A percentile compares a stretch with the other conserved stretches of the same genome.
phyloP scores from a whole-genome alignment of 2,113 vertebrate genomes.

The Gymnorhina tibicen region DNA sequence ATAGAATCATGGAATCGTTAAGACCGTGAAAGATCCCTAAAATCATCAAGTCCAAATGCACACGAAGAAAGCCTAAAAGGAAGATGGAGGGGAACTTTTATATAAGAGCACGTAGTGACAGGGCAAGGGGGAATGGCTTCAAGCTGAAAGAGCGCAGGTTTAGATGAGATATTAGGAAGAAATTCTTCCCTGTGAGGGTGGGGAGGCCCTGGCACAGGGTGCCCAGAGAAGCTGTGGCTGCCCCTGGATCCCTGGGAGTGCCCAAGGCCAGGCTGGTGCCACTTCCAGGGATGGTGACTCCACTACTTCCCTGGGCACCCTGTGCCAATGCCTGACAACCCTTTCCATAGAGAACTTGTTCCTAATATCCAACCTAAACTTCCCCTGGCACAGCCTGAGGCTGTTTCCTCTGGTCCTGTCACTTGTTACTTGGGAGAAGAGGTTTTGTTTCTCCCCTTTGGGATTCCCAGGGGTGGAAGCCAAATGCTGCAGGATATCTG shows the following conservation, averaged over 20 bases:
- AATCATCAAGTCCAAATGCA: background rate
- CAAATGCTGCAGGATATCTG: background rate
- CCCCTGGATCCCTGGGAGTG: background rate
- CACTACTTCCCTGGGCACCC: background rate
- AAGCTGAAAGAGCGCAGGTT: background rate
- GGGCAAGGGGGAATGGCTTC: background rate
- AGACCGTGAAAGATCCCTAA: background rate
- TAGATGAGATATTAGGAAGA: background rate
- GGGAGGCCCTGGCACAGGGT: fast-evolving
- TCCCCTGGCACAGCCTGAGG: background rate
- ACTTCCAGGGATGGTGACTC: background rate
- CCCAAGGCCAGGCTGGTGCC: background rate
- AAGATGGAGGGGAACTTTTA: background rate
- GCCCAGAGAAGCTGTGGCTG: background rate
- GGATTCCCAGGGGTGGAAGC: fast-evolving
- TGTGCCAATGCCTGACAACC: background rate
- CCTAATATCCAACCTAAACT: background rate
- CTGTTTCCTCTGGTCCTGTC: fast-evolving
- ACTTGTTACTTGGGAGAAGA: background rate
- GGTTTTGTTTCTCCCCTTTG: background rate
- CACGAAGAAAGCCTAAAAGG: background rate
- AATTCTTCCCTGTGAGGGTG: background rate
- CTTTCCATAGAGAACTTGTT: background rate
- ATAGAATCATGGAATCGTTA: background rate
- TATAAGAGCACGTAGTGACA: background rate